These are phyloP conservation scores for Vireo griseus DNA, from an alignment of 2,797 vertebrate genomes.

Conservation along the genomic window DNA sequence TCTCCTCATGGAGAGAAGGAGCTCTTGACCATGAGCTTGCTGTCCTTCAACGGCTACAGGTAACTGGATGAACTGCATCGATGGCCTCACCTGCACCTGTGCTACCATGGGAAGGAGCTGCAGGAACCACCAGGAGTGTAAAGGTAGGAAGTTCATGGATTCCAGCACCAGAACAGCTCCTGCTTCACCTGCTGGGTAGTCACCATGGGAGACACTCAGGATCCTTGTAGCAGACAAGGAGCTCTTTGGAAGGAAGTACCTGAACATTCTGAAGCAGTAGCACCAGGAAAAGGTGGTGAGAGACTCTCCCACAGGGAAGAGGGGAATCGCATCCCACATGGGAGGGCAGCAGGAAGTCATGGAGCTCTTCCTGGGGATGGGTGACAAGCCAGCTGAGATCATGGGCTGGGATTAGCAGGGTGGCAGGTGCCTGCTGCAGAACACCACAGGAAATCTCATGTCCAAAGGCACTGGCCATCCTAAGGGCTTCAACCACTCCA, in stretches of 20 bases:
- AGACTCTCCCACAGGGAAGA: accelerated
- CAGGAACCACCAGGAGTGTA: neutral
- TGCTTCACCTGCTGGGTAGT: neutral
- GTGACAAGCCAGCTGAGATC: neutral
- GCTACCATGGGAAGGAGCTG: neutral
- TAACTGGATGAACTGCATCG: accelerated
- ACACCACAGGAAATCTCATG: accelerated
- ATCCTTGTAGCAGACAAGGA: neutral
- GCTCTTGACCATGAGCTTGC: neutral
- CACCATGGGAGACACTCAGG: neutral
- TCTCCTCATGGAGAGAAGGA: neutral
- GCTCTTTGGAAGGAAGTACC: neutral
- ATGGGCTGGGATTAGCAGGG: neutral
- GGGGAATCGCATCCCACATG: accelerated
- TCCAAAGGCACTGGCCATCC: neutral
- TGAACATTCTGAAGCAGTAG: neutral
- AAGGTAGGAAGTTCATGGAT: neutral
- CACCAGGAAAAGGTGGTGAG: neutral
- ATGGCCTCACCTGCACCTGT: no score
- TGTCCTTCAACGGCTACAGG: neutral
- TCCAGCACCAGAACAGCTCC: neutral
- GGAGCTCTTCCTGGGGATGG: neutral
- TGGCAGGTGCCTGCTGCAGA: neutral
- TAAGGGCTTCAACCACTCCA: neutral
- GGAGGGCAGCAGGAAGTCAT: neutral